These are phyloP conservation scores for Ips nitidus DNA, from an alignment of 1,140 invertebrate species.

Conservation along the genomic window DNA sequence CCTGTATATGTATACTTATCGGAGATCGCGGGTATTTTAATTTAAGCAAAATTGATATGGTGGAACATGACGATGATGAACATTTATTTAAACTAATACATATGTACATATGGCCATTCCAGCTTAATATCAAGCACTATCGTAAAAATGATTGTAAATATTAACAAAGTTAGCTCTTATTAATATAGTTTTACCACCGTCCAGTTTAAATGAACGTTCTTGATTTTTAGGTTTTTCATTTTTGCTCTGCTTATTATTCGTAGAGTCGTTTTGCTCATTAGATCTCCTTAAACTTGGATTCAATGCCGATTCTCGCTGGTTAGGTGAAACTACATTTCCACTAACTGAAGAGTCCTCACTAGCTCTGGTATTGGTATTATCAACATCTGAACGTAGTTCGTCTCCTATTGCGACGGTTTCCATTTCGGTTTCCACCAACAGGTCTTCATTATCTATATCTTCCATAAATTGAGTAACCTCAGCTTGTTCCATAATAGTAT, in stretches of 20 bases:
- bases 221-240: too few relatives aligned
- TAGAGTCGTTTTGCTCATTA: not conserved
- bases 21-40: too few relatives aligned
- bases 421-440: not conserved
- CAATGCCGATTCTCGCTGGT: too few relatives aligned
- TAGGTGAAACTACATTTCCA: too few relatives aligned
- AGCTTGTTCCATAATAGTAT: conserved; percentile 18
- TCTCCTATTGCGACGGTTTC: not conserved
- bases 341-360: not conserved
- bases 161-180: conserved; percentile 24
- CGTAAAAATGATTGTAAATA: conserved; percentile 29
- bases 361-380: not conserved
- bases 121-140: not conserved
- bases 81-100: too few relatives aligned
- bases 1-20: too few relatives aligned
- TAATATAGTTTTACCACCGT: conserved; percentile 15
- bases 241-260: too few relatives aligned
- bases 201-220: too few relatives aligned
- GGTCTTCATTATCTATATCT: not conserved
- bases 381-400: too few relatives aligned
- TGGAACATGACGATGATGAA: too few relatives aligned
- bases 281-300: conserved; percentile 2
- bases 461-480: not conserved
- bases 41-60: too few relatives aligned
- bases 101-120: too few relatives aligned